Percentiles rank a stretch among this genome's conserved stretches.
These are phyloP conservation scores for Clarias laeviceps DNA, from an alignment of 2,797 vertebrate species.

Conservation along the genomic window DNA sequence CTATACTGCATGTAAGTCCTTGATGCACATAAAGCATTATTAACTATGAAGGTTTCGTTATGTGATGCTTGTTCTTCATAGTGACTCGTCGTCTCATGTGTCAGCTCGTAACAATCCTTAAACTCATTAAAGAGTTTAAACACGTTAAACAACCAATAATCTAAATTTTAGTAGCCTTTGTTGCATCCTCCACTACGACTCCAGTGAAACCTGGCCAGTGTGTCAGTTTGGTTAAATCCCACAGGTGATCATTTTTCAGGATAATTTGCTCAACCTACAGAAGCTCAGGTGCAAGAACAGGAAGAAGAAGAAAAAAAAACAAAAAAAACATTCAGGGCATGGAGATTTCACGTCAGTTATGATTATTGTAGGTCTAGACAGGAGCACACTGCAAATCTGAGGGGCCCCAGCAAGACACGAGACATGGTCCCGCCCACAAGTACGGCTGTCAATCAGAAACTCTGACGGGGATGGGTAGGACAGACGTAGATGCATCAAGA, in stretches of 20 bases:
- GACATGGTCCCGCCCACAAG: background rate
- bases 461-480: background rate
- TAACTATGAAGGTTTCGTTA: slow-evolving; percentile 65
- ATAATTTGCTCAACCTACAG: background rate
- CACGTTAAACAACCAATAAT: background rate
- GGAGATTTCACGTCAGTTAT: background rate
- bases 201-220: background rate
- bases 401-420: background rate
- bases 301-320: background rate
- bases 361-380: slow-evolving; percentile 1
- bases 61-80: background rate
- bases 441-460: slow-evolving; percentile 10
- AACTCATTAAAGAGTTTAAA: background rate
- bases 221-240: background rate
- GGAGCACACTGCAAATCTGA: background rate
- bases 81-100: slow-evolving; percentile 56
- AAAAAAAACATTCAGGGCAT: background rate
- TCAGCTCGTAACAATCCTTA: slow-evolving; percentile 55
- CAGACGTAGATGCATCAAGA: background rate
- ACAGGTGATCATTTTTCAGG: background rate
- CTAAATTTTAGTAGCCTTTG: background rate
- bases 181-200: background rate
- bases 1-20: slow-evolving; percentile 48
- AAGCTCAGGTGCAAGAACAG: background rate
- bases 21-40: slow-evolving; percentile 67